These are phyloP conservation scores for Papilio protenor DNA, from an alignment of 2,888 invertebrate species.

Conservation along the genomic window DNA sequence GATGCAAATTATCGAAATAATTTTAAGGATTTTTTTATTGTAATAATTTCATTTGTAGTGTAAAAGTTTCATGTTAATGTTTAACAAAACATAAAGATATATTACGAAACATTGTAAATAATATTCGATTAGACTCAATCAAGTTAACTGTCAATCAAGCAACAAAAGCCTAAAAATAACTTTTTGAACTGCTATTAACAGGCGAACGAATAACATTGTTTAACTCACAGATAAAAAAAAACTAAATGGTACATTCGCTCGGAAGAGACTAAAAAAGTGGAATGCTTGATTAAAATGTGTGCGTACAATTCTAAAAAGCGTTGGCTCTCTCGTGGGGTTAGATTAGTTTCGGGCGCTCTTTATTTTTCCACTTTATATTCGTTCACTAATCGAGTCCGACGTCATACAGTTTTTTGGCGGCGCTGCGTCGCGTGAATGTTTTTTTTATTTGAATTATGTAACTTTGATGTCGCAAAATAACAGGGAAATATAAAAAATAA, in stretches of 20 bases:
- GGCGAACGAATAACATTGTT: slow-evolving; percentile 33
- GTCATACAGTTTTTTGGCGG: slow-evolving; percentile 42
- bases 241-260: slow-evolving; percentile 34
- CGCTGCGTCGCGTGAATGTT: slow-evolving; percentile 35
- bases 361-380: slow-evolving; percentile 43
- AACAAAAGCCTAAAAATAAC: slow-evolving; percentile 6
- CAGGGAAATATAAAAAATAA: neutral
- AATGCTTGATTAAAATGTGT: slow-evolving; percentile 80
- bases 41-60: too few relatives aligned
- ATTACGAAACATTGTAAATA: neutral
- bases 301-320: slow-evolving; percentile 59
- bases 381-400: slow-evolving; percentile 42
- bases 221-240: slow-evolving; percentile 35
- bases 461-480: slow-evolving; percentile 2
- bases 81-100: neutral
- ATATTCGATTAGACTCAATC: neutral
- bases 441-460: slow-evolving; percentile 33
- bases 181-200: slow-evolving; percentile 15
- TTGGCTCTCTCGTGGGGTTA: slow-evolving; percentile 68
- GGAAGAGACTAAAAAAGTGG: slow-evolving; percentile 69
- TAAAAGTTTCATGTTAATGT: too few relatives aligned
- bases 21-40: too few relatives aligned
- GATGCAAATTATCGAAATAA: neutral
- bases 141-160: slow-evolving; percentile 7
- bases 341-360: slow-evolving; percentile 65